Percentiles rank a stretch among this genome's conserved stretches.
phyloP scores from a whole-genome alignment of 1,140 invertebrate species.

The Bombus superbus region DNA sequence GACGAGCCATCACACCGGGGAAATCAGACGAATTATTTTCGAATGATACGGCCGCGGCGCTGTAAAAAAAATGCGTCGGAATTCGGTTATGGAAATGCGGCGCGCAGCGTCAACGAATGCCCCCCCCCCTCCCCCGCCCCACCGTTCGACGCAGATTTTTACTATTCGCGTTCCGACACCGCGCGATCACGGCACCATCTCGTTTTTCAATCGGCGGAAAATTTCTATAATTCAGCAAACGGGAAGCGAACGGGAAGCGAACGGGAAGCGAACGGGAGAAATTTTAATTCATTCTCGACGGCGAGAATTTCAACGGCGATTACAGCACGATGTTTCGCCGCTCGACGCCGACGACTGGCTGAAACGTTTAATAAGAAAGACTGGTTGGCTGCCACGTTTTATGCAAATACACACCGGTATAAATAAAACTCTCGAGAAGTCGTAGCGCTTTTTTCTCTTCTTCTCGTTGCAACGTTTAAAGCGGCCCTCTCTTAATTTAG shows the following conservation, averaged over 20 bases:
- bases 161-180: neutral
- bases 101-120: neutral
- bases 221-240: neutral
- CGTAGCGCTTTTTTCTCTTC: neutral
- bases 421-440: conserved; percentile 5
- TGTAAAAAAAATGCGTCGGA: conserved; percentile 5
- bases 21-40: conserved; percentile 16
- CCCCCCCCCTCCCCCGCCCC: too few relatives aligned
- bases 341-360: neutral
- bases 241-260: too few relatives aligned
- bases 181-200: too few relatives aligned
- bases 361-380: conserved; percentile 33
- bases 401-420: conserved; percentile 23
- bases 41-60: neutral
- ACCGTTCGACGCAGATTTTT: neutral
- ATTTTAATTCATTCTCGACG: conserved; percentile 6
- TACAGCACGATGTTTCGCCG: neutral
- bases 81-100: conserved; percentile 34
- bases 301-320: neutral
- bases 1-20: neutral
- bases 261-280: neutral
- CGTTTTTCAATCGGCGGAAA: conserved; percentile 3
- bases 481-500: conserved; percentile 7
- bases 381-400: neutral
- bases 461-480: neutral